A percentile compares a stretch with the other conserved stretches of the same genome.
phyloP scores from a whole-genome alignment of 1,140 invertebrate genomes.

The Philotrypesis tridentata region DNA sequence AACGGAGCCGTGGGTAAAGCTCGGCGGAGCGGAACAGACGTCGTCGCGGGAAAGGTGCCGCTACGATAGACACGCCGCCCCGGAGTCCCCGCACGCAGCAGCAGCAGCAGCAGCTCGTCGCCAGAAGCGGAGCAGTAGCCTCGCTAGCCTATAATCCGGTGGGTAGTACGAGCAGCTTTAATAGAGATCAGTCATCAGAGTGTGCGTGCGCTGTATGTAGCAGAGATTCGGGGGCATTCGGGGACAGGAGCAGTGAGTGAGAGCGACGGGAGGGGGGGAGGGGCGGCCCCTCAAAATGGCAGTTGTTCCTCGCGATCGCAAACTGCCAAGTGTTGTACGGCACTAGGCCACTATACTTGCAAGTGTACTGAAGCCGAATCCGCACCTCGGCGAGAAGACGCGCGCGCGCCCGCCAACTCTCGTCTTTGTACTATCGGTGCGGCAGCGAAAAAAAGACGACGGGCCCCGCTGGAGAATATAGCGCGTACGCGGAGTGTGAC shows the following conservation, averaged over 20 bases:
- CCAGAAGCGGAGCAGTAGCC: background rate
- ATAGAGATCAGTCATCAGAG: background rate
- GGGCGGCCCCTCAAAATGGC: slow-evolving; percentile 8
- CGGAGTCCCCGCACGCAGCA: no score
- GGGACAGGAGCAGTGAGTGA: no score
- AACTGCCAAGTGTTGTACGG: no score
- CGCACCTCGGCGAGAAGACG: no score
- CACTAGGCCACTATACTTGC: no score
- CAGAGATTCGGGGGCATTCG: no score
- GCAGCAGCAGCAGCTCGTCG: background rate
- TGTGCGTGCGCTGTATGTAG: background rate
- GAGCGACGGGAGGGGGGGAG: no score
- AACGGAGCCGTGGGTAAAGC: background rate
- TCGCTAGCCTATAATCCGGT: background rate
- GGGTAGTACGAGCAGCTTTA: no score
- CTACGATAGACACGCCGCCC: background rate
- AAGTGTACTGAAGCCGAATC: no score
- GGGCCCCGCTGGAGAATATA: no score
- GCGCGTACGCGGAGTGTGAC: background rate
- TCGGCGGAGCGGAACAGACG: background rate
- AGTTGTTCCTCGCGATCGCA: background rate
- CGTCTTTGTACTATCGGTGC: no score
- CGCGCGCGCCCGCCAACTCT: no score
- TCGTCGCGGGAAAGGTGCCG: background rate
- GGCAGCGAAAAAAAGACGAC: background rate